Evolutionary conservation across 2,888 invertebrate species (phyloP).

Genomic region (Anthophora plumipes): DNA sequence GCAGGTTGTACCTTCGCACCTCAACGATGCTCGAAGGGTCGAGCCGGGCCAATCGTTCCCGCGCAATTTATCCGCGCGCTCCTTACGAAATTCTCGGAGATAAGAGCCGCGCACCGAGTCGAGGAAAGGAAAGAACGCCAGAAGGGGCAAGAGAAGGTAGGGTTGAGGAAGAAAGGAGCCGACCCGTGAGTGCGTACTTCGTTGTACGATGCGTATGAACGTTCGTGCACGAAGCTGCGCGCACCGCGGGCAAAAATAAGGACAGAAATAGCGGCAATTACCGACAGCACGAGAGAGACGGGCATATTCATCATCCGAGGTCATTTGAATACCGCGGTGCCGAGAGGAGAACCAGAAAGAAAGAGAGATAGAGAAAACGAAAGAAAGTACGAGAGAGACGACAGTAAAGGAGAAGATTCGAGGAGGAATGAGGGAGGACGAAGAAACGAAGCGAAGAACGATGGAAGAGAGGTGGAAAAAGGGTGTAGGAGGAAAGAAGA

Average conservation of each 20-base stretch:
- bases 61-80: constrained; percentile 67
- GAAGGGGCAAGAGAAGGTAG: neutral
- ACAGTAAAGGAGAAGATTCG: constrained; percentile 32
- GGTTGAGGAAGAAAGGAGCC: constrained; percentile 35
- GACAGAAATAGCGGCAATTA: constrained; percentile 78
- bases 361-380: neutral
- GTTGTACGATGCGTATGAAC: constrained; percentile 40
- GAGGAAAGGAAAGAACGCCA: constrained; percentile 16
- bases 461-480: constrained; percentile 49
- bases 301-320: constrained; percentile 76
- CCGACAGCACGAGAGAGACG: constrained; percentile 66
- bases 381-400: neutral
- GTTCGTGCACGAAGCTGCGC: constrained; percentile 58
- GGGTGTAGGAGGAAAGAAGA: constrained; percentile 32
- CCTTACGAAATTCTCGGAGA: constrained; percentile 67
- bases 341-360: constrained; percentile 56
- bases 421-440: constrained; percentile 36
- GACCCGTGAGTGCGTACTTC: constrained; percentile 38
- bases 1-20: constrained; percentile 53
- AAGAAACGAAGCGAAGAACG: constrained; percentile 24
- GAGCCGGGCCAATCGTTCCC: constrained; percentile 33
- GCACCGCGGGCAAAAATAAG: constrained; percentile 70
- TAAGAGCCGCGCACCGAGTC: constrained; percentile 60
- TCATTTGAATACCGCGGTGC: constrained; percentile 76
- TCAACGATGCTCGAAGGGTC: constrained; percentile 28